Base-by-base conservation (phyloP, 2,113 vertebrate genomes). In the Saimiri boliviensis region DNA sequence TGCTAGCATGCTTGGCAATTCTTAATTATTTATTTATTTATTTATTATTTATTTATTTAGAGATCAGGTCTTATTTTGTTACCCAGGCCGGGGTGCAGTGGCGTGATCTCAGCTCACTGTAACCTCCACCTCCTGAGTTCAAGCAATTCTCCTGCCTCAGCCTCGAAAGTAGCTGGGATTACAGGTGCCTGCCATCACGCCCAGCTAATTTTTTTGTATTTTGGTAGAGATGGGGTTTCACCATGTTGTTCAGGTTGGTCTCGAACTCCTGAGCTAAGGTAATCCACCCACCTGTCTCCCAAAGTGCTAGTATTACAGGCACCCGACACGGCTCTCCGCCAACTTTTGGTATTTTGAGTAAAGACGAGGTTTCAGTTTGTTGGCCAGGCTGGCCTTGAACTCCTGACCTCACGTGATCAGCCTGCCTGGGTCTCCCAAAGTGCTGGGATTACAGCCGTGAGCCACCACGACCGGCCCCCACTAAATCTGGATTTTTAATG, bases 301-400 rank as follows among this genome's bases (percentile, higher is more conserved):
- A 68, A 68, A 68, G 66, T 68, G 66, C 66, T 35, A 17, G 66
- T 32, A 6, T 68, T 35, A 68, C 66, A 35, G 66, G 32, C 32
- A 68, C 32, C 30, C 13, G 2, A 16, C 66, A 35, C 66, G 6
- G 0, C 32, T 1, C 30, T 14, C 1, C 0, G 66, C 66, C 2
- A 2, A 23, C 20, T 79, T 79, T 79, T 21, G 6, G 7, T 70
- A 8, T 70, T 70, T 70, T 70, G n/a, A 19, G 32, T n/a, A 70
- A 7, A 52, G 27, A 42, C 19, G 35, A 19, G 21, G 25, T 74
- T 11, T 42, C 68, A n/a, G 17, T 6, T 13, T 74, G 63, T 68
- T 68, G 63, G 63, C 27, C 63, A 68, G 12, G 30, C 6, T 35
- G 16, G 63, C 14, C 63, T 68, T 35, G 6, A 68, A 35, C 32